Percentiles rank a stretch among this genome's conserved stretches.
Evolutionary conservation across 2,888 invertebrate genomes (phyloP).

Genomic region (Corbicula japonica): DNA sequence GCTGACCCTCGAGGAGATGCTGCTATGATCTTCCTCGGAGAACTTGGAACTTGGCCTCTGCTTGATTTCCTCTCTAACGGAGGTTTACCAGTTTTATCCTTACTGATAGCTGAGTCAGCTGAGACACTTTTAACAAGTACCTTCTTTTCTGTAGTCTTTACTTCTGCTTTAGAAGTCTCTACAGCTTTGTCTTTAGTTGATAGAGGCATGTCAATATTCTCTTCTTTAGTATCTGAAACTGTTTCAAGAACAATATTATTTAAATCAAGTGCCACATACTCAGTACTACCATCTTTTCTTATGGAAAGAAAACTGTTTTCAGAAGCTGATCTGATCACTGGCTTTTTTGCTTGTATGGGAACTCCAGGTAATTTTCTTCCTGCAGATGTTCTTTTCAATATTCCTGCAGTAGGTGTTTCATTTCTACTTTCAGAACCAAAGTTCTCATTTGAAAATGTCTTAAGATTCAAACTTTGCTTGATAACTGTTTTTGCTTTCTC

Average conservation of each 20-base stretch:
- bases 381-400: conserved; percentile 57
- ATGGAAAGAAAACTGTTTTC: conserved; percentile 57
- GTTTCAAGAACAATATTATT: conserved; percentile 29
- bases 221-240: conserved; percentile 2
- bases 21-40: conserved; percentile 51
- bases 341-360: conserved; percentile 31
- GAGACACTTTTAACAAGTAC: neutral
- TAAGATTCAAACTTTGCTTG: conserved; percentile 48
- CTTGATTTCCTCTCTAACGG: conserved; percentile 52
- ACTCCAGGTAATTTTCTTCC: conserved; percentile 60
- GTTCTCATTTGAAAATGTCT: conserved; percentile 50
- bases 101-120: neutral
- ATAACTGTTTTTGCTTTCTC: conserved; percentile 33
- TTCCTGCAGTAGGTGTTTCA: conserved; percentile 1
- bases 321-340: conserved; percentile 41
- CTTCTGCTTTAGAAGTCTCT: conserved; percentile 8
- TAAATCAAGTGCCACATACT: conserved; percentile 58
- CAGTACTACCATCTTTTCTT: conserved; percentile 59
- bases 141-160: conserved; percentile 8
- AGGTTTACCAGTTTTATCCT: conserved; percentile 35
- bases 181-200: conserved; percentile 16
- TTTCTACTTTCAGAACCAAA: conserved; percentile 14
- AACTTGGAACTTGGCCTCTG: conserved; percentile 30
- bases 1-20: conserved; percentile 55
- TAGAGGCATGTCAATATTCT: neutral